phyloP scores from a whole-genome alignment of 2,797 vertebrate genomes.

The Falco berigora region DNA sequence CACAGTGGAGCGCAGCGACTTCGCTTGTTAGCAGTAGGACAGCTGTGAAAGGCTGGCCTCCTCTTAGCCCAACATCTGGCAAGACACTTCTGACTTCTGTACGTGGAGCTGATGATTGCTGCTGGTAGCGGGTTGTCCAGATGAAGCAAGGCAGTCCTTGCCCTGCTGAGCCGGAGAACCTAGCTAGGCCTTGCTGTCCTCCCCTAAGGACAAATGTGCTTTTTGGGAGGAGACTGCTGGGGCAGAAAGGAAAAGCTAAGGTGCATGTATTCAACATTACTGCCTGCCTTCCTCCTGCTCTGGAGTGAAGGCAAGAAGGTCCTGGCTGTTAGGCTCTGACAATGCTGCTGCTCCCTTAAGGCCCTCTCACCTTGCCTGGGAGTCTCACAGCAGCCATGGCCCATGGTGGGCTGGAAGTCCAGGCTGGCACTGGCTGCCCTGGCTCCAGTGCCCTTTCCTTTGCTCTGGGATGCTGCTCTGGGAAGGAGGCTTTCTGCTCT shows the following conservation, averaged over 20 bases:
- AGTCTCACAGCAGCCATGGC: not conserved
- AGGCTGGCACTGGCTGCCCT: not conserved
- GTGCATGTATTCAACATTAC: not conserved
- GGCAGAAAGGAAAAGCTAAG: not conserved
- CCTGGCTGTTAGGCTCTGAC: not conserved
- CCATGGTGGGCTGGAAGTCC: not conserved
- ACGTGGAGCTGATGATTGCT: not conserved
- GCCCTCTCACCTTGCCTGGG: not conserved
- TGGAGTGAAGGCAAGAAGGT: not conserved
- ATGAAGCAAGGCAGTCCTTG: not conserved
- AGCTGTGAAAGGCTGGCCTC: not conserved
- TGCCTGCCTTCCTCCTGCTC: not conserved
- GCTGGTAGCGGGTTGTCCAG: not conserved
- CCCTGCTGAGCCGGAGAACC: not conserved
- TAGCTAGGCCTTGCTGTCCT: not conserved
- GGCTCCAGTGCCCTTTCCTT: not conserved
- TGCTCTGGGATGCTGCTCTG: not conserved
- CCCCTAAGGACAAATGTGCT: not conserved
- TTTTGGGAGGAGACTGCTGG: not conserved
- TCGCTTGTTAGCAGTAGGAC: not conserved
- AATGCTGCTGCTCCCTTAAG: not conserved
- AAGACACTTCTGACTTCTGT: not conserved
- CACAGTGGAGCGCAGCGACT: fast-evolving
- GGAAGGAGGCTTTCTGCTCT: not conserved
- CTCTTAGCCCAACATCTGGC: not conserved